Evolutionary conservation across 2,888 invertebrate genomes (phyloP).

Genomic region (Lymantria monacha): DNA sequence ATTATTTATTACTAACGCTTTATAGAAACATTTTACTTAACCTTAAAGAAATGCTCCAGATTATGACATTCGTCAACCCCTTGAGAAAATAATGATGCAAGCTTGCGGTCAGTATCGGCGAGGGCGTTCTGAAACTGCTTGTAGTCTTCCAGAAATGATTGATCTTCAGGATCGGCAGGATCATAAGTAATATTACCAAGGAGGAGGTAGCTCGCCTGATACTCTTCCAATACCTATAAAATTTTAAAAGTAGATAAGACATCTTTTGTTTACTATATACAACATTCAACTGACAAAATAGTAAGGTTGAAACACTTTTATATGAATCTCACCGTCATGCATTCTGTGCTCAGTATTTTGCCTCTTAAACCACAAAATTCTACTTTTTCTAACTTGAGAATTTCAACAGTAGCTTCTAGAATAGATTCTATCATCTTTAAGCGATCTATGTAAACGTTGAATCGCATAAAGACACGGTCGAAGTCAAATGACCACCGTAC

Average conservation of each 20-base stretch:
- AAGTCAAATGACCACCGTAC: slow-evolving; percentile 90
- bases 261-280: no score
- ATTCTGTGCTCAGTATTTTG: slow-evolving; percentile 79
- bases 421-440: slow-evolving; percentile 85
- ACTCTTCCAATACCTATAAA: slow-evolving; percentile 62
- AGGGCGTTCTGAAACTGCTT: slow-evolving; percentile 83
- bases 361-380: slow-evolving; percentile 88
- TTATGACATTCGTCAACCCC: slow-evolving; percentile 89
- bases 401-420: slow-evolving; percentile 90
- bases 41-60: slow-evolving; percentile 72
- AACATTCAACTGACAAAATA: no score
- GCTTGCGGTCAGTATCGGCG: slow-evolving; percentile 87
- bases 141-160: slow-evolving; percentile 85
- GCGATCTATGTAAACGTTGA: slow-evolving; percentile 84
- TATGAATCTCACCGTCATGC: slow-evolving; percentile 57
- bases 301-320: neutral
- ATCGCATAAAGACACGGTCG: slow-evolving; percentile 86
- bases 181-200: slow-evolving; percentile 86
- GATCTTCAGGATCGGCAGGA: slow-evolving; percentile 84
- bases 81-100: slow-evolving; percentile 90
- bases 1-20: no score
- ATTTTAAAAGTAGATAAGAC: neutral
- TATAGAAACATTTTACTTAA: slow-evolving; percentile 17
- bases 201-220: slow-evolving; percentile 51
- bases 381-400: slow-evolving; percentile 92